A percentile compares a stretch with the other conserved stretches of the same genome.
Conservation (phyloP, 2,113 vertebrate genomes). For the Prolemur simus region DNA sequence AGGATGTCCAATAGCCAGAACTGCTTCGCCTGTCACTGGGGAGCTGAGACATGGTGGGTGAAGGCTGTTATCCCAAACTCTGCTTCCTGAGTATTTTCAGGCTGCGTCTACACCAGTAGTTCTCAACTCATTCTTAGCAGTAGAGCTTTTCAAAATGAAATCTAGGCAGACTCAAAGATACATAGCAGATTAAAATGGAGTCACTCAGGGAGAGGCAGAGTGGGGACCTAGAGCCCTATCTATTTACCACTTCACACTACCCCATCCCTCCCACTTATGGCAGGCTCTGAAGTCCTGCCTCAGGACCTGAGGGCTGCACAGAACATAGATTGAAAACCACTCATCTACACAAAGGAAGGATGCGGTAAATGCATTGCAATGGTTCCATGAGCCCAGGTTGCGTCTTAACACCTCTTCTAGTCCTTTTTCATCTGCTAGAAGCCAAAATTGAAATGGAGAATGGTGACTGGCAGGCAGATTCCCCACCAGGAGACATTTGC, state of each 20-base stretch:
- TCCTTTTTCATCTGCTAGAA: background rate
- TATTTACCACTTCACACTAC: background rate
- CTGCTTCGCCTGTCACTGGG: background rate
- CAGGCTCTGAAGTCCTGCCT: background rate
- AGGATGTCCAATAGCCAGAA: background rate
- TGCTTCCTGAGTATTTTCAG: background rate
- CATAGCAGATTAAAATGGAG: background rate
- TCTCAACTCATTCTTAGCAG: background rate
- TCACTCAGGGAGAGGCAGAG: background rate
- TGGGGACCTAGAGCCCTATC: background rate
- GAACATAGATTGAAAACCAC: conserved; percentile 2
- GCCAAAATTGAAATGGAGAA: background rate
- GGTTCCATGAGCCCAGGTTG: background rate
- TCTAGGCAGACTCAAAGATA: background rate
- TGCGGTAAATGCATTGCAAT: background rate
- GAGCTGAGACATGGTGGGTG: background rate
- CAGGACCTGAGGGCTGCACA: background rate
- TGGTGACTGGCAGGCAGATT: background rate
- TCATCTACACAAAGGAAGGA: background rate
- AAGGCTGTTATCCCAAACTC: background rate
- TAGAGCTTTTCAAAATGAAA: background rate
- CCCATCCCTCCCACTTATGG: background rate
- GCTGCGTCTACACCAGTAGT: background rate
- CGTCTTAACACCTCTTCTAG: background rate
- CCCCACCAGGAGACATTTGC: background rate